A percentile compares a stretch with the other conserved stretches of the same genome.
Evolutionary conservation across 2,113 vertebrate species (phyloP).

Genomic region (Oncorhynchus nerka): DNA sequence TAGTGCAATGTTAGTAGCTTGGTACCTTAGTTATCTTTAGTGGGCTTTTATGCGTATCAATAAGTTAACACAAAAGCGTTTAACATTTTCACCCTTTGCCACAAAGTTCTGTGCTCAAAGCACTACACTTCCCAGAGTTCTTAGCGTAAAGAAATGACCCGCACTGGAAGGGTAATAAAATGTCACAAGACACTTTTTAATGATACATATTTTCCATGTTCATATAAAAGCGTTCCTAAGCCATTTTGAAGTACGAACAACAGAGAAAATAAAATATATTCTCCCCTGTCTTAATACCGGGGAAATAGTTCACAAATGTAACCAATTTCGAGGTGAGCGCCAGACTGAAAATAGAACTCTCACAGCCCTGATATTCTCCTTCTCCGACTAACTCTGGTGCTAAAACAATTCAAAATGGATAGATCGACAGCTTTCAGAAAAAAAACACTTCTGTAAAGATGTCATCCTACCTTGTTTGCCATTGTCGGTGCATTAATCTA

Average conservation of each 20-base stretch:
- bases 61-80: too few species aligned
- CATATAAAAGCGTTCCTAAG: slow-evolving; percentile 21
- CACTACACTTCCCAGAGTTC: slow-evolving; percentile 74
- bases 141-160: slow-evolving; percentile 46
- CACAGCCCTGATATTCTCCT: neutral
- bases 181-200: slow-evolving; percentile 80
- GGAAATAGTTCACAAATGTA: neutral
- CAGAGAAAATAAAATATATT: neutral
- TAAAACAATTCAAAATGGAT: slow-evolving; percentile 5
- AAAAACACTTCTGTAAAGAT: neutral
- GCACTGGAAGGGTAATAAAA: slow-evolving; percentile 73
- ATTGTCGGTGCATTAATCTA: slow-evolving; percentile 67
- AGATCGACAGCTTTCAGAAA: neutral
- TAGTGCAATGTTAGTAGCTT: too few species aligned
- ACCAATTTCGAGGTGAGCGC: neutral
- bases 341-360: slow-evolving; percentile 6
- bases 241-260: neutral
- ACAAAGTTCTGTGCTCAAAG: neutral
- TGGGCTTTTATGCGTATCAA: too few species aligned
- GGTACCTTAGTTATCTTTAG: too few species aligned
- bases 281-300: neutral
- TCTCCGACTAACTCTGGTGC: neutral
- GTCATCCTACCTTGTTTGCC: slow-evolving; percentile 70
- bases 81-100: too few species aligned
- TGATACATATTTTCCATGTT: slow-evolving; percentile 68